These are phyloP conservation scores for Ia io DNA, from an alignment of 2,113 vertebrate species.

Conservation along the genomic window DNA sequence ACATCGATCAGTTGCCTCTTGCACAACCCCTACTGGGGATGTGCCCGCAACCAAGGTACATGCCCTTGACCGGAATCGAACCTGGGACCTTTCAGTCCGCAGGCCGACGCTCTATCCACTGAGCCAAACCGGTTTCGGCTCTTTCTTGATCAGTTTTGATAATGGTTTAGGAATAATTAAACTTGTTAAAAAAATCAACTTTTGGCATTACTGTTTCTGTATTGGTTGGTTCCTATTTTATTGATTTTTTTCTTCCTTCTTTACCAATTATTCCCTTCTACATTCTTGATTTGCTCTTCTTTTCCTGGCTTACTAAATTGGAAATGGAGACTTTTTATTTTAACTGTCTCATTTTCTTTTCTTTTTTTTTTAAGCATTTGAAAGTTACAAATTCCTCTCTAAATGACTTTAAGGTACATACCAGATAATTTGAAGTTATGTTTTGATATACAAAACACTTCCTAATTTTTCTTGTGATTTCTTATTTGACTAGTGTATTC, in stretches of 20 bases:
- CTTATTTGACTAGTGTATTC: neutral
- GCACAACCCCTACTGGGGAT: too few species aligned
- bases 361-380: neutral
- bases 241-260: neutral
- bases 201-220: neutral
- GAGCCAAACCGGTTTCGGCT: too few species aligned
- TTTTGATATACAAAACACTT: slow-evolving; percentile 4
- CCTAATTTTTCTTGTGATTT: neutral
- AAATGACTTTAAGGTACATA: neutral
- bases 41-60: too few species aligned
- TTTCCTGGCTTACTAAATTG: neutral
- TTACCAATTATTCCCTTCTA: neutral
- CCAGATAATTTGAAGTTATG: neutral
- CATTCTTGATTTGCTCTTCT: neutral
- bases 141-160: neutral
- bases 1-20: too few species aligned
- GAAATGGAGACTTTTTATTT: neutral
- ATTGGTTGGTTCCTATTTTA: neutral
- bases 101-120: too few species aligned
- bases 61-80: too few species aligned
- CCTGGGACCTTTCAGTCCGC: too few species aligned
- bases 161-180: neutral
- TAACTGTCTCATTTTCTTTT: neutral
- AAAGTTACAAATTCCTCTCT: neutral
- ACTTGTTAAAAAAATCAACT: neutral